Evolutionary conservation across 2,797 vertebrate genomes (phyloP).

Genomic region (Argyrosomus regius): DNA sequence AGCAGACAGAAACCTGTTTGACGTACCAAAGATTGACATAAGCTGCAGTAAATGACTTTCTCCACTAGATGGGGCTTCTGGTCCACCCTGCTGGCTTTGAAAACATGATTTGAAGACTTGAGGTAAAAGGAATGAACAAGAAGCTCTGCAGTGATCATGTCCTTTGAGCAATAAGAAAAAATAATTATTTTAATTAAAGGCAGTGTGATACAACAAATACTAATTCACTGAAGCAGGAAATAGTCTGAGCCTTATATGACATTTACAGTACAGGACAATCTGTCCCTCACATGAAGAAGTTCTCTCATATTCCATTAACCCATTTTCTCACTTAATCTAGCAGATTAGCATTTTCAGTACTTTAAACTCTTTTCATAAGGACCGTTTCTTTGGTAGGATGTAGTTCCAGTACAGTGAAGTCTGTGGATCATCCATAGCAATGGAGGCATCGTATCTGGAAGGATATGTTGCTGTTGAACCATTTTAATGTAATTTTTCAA

Average conservation of each 20-base stretch:
- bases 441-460: not conserved
- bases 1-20: not conserved
- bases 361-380: too few relatives aligned
- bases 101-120: not conserved
- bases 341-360: too few relatives aligned
- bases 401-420: not conserved
- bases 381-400: not conserved
- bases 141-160: not conserved
- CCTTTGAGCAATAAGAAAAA: not conserved
- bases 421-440: not conserved
- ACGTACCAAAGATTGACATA: not conserved
- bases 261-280: not conserved
- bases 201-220: not conserved
- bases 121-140: not conserved
- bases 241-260: not conserved
- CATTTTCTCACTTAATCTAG: not conserved
- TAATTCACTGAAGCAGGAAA: not conserved
- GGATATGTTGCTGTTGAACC: not conserved
- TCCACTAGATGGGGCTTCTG: conserved; percentile 27
- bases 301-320: not conserved
- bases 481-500: too few relatives aligned
- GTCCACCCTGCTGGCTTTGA: not conserved
- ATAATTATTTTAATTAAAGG: not conserved
- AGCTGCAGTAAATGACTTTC: not conserved
- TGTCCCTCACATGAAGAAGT: not conserved